These are phyloP conservation scores for Sebastolobus altivelis DNA, from an alignment of 2,797 vertebrate species.

Conservation along the genomic window DNA sequence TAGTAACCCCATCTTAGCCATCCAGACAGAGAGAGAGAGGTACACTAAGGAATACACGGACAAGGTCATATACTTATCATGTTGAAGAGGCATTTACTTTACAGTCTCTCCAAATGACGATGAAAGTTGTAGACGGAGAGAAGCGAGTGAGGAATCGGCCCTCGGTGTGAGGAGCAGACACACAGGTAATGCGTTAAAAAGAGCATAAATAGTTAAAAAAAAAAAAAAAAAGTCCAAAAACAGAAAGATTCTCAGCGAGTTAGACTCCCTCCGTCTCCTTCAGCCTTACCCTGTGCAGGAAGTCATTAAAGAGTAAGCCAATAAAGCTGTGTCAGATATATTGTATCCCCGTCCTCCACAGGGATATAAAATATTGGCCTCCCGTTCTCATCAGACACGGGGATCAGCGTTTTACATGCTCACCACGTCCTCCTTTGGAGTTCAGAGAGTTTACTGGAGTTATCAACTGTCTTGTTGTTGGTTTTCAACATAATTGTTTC, in stretches of 20 bases:
- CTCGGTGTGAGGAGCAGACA: slow-evolving; percentile 32
- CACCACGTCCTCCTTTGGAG: slow-evolving; percentile 68
- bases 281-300: slow-evolving; percentile 69
- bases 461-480: slow-evolving; percentile 60
- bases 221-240: slow-evolving; percentile 24
- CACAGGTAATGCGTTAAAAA: slow-evolving; percentile 29
- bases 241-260: slow-evolving; percentile 40
- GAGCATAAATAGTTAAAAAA: slow-evolving; percentile 49
- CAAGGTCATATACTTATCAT: slow-evolving; percentile 68
- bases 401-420: slow-evolving; percentile 72
- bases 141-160: slow-evolving; percentile 1
- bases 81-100: slow-evolving; percentile 66
- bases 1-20: slow-evolving; percentile 90
- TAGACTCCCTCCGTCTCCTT: slow-evolving; percentile 59
- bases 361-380: slow-evolving; percentile 73
- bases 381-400: slow-evolving; percentile 66
- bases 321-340: slow-evolving; percentile 83
- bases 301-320: slow-evolving; percentile 81
- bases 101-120: slow-evolving; percentile 46
- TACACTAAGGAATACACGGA: slow-evolving; percentile 63
- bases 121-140: slow-evolving; percentile 16
- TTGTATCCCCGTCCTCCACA: slow-evolving; percentile 66
- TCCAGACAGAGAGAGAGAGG: slow-evolving; percentile 49
- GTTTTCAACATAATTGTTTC: slow-evolving; percentile 68
- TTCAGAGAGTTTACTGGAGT: slow-evolving; percentile 75